These are phyloP conservation scores for Grammomys surdaster DNA, from an alignment of 2,113 vertebrate species.

Conservation along the genomic window DNA sequence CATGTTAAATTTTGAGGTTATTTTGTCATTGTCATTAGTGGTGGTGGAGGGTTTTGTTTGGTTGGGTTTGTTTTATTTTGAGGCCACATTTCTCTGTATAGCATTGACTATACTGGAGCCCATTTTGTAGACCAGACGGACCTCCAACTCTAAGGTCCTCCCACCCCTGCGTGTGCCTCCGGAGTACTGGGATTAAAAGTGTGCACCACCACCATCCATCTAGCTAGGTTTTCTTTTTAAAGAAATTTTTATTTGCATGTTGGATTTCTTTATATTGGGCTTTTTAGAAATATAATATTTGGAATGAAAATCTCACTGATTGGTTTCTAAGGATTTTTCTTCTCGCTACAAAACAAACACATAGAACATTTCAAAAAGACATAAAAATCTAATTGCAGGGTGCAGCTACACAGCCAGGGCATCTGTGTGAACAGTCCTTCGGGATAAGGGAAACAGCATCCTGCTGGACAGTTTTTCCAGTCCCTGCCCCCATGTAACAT, in stretches of 20 bases:
- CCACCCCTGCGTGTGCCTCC: no score
- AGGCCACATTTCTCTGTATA: no score
- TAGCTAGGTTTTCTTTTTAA: background rate
- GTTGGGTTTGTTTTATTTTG: no score
- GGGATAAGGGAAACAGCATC: no score
- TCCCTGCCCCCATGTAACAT: background rate
- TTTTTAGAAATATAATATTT: background rate
- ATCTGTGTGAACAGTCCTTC: fast-evolving
- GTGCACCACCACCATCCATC: no score
- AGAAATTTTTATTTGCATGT: background rate
- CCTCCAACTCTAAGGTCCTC: no score
- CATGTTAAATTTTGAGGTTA: background rate
- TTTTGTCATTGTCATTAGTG: no score
- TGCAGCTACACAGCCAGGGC: background rate
- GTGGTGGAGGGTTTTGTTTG: no score
- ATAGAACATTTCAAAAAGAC: background rate
- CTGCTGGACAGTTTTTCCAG: background rate
- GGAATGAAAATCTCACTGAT: background rate
- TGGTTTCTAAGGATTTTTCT: background rate
- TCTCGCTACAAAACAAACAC: background rate
- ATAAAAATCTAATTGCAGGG: background rate
- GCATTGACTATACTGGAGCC: no score
- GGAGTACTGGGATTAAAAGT: no score
- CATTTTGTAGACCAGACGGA: no score
- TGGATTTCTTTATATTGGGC: background rate